Percentiles rank a stretch among this genome's conserved stretches.
These are phyloP conservation scores for Xiphorhynchus erythropygius DNA, from an alignment of 2,797 vertebrate genomes.

Conservation along the genomic window DNA sequence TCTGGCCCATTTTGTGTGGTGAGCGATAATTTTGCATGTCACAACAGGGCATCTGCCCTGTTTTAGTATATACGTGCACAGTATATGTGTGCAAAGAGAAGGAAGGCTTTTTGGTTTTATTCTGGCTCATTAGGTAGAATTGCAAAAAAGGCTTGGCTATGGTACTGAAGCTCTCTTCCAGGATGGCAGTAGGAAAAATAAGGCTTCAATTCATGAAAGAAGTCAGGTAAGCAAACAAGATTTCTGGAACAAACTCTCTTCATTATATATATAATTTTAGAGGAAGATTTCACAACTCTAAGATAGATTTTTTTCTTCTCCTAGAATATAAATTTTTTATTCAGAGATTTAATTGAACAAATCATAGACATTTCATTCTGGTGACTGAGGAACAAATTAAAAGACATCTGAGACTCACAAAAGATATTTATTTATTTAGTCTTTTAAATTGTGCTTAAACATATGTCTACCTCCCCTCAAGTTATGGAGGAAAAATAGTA, in stretches of 20 bases:
- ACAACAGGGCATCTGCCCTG: background rate
- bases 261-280: background rate
- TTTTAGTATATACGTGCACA: background rate
- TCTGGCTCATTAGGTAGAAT: background rate
- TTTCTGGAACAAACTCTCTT: background rate
- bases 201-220: background rate
- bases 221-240: background rate
- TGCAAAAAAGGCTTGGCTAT: background rate
- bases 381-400: background rate
- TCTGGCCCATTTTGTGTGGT: background rate
- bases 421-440: background rate
- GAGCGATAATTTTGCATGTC: background rate
- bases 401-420: background rate
- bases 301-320: background rate
- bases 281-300: background rate
- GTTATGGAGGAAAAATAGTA: background rate
- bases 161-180: background rate
- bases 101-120: background rate
- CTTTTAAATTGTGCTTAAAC: background rate
- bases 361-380: background rate
- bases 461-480: fast-evolving
- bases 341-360: background rate
- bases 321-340: background rate
- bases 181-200: background rate
- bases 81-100: background rate